Conservation (phyloP, 2,797 vertebrate genomes). For the Thripadectes ignobilis region DNA sequence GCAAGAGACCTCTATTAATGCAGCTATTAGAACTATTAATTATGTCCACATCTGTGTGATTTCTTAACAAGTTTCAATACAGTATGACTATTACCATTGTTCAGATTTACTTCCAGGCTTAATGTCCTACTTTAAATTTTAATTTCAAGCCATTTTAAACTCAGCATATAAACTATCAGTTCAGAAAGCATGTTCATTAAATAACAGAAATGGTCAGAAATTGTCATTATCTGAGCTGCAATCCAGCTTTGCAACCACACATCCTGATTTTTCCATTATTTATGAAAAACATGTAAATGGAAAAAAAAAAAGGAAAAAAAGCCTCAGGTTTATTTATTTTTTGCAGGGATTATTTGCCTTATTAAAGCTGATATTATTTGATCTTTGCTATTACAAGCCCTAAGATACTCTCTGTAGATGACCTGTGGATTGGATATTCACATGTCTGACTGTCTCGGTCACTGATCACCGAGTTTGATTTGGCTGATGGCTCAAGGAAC, state of each 20-base stretch:
- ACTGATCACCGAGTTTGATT: rapidly evolving
- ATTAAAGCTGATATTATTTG: not conserved
- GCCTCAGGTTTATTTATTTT: not conserved
- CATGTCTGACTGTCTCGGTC: not conserved
- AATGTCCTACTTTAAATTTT: constrained; percentile 28
- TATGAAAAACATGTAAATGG: not conserved
- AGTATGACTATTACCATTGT: not conserved
- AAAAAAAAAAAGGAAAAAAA: not conserved
- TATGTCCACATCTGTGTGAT: not conserved
- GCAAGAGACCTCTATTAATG: not conserved
- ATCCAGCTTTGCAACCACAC: not conserved
- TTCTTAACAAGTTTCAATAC: constrained; percentile 17
- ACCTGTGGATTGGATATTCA: rapidly evolving
- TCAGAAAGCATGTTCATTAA: not conserved
- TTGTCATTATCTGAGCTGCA: not conserved
- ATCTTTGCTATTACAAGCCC: not conserved
- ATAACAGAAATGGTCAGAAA: not conserved
- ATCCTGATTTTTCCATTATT: not conserved
- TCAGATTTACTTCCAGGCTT: constrained; percentile 48
- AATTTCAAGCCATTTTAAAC: constrained; percentile 58
- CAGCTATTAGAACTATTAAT: constrained; percentile 31
- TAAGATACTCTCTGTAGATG: not conserved
- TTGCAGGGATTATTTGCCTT: not conserved
- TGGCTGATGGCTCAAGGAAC: not conserved
- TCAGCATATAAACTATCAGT: not conserved